These are phyloP conservation scores for Gonocerus acuteangulatus DNA, from an alignment of 2,888 invertebrate species.

Conservation along the genomic window DNA sequence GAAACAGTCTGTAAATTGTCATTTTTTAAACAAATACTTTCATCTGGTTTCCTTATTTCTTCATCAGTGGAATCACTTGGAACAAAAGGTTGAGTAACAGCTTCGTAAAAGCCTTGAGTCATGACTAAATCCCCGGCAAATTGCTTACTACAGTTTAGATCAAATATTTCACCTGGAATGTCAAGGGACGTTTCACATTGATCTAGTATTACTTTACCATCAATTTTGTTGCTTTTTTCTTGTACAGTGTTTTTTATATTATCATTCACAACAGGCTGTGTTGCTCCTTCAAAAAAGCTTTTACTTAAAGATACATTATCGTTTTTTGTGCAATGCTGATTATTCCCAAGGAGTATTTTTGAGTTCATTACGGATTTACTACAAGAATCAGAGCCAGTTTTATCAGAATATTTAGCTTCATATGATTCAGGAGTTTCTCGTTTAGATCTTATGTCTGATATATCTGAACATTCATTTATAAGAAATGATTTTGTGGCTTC, in stretches of 20 bases:
- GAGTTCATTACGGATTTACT: too few species aligned
- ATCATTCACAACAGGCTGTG: background rate
- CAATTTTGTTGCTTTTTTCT: background rate
- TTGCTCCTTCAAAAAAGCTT: slow-evolving; percentile 17
- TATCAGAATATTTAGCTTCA: too few species aligned
- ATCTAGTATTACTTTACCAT: background rate
- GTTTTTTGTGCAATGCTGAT: too few species aligned
- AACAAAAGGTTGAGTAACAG: background rate
- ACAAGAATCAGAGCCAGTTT: too few species aligned
- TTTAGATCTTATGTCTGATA: too few species aligned
- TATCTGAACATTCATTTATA: too few species aligned
- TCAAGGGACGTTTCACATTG: background rate
- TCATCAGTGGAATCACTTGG: background rate
- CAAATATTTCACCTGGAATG: background rate
- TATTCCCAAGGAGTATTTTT: too few species aligned
- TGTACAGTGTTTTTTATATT: background rate
- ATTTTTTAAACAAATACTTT: too few species aligned
- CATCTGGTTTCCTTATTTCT: too few species aligned
- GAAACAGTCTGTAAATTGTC: too few species aligned
- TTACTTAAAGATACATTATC: background rate
- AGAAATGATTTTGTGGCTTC: too few species aligned
- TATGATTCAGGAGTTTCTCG: too few species aligned
- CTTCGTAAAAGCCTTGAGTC: slow-evolving; percentile 8
- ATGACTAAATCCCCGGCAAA: background rate
- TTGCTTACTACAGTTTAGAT: background rate